Evolutionary conservation across 1,140 invertebrate genomes (phyloP).

Genomic region (Bombus vancouverensis): DNA sequence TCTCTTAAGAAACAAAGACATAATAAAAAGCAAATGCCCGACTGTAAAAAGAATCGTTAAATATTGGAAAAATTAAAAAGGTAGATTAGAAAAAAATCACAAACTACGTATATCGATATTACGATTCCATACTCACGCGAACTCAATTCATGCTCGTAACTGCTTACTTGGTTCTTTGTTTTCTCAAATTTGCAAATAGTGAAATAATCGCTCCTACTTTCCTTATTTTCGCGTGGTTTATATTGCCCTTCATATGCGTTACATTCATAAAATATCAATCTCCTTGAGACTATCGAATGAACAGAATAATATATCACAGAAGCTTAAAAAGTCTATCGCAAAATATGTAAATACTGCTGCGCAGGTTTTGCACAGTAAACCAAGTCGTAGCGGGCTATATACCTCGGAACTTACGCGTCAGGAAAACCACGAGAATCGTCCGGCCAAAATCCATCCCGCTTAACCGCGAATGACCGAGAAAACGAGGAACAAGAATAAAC

Average conservation of each 20-base stretch:
- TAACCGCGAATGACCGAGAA: slow-evolving; percentile 1
- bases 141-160: too few species aligned
- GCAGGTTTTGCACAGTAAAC: too few species aligned
- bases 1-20: not conserved
- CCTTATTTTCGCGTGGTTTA: not conserved
- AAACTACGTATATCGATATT: too few species aligned
- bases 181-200: not conserved
- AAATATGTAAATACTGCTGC: too few species aligned
- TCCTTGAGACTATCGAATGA: too few species aligned
- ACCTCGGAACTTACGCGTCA: not conserved
- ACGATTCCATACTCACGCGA: too few species aligned
- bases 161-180: too few species aligned
- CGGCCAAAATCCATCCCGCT: not conserved
- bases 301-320: not conserved
- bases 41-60: not conserved
- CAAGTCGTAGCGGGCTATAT: too few species aligned
- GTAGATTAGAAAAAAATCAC: too few species aligned
- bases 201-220: not conserved
- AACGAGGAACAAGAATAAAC: slow-evolving; percentile 14
- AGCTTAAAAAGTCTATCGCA: not conserved
- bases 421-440: not conserved
- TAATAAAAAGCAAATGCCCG: not conserved
- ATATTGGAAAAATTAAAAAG: too few species aligned
- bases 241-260: not conserved
- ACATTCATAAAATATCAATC: not conserved